phyloP scores from a whole-genome alignment of 2,113 vertebrate genomes.

The Salvator merianae region DNA sequence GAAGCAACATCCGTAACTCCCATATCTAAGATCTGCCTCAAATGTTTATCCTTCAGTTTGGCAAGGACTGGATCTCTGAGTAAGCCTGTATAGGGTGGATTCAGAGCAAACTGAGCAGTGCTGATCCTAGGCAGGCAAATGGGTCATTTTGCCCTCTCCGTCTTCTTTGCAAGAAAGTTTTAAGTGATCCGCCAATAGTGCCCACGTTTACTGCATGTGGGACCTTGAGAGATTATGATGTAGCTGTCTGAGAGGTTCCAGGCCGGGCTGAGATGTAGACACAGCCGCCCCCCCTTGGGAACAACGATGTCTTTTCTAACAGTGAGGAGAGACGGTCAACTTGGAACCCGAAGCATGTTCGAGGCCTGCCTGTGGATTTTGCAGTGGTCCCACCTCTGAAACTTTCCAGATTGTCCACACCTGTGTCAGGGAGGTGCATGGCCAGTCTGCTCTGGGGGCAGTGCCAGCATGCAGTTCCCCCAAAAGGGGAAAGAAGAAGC shows the following conservation, averaged over 20 bases:
- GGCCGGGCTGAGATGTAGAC: background rate
- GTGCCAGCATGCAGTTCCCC: too few species aligned
- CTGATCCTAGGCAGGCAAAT: background rate
- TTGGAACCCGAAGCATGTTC: background rate
- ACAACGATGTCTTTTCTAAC: background rate
- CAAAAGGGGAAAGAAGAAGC: too few species aligned
- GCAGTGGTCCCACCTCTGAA: background rate
- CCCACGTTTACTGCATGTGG: background rate
- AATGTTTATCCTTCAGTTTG: too few species aligned
- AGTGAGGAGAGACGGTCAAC: background rate
- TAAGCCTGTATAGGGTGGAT: too few species aligned
- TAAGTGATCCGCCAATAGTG: background rate
- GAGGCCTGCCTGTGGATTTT: too few species aligned
- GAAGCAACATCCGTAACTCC: too few species aligned
- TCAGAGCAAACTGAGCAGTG: background rate
- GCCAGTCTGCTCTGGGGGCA: too few species aligned
- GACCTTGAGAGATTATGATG: background rate
- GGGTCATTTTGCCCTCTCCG: background rate
- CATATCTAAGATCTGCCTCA: too few species aligned
- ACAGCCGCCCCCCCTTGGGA: background rate
- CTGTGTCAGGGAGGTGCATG: too few species aligned
- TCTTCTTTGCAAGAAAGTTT: background rate
- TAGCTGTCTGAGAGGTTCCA: background rate
- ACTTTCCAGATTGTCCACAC: too few species aligned
- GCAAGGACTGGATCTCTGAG: too few species aligned